phyloP scores from a whole-genome alignment of 2,888 invertebrate species.

The Geophilus truncorum region DNA sequence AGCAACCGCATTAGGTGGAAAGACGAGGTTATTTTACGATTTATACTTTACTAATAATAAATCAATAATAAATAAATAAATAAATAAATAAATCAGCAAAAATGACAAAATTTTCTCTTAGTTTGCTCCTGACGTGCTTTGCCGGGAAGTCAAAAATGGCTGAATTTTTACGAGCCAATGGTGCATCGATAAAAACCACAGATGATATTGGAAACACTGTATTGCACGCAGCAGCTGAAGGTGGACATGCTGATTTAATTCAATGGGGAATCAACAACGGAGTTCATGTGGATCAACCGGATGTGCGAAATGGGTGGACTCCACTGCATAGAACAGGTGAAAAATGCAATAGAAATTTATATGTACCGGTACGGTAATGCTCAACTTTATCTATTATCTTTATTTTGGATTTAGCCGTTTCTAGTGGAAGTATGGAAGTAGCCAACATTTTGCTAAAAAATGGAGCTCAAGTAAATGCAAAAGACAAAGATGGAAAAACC shows the following conservation, averaged over 20 bases:
- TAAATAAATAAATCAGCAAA: neutral
- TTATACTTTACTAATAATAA: too few relatives aligned
- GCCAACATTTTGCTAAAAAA: conserved; percentile 3
- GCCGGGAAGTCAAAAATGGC: conserved; percentile 14
- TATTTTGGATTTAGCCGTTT: conserved; percentile 25
- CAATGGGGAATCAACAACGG: conserved; percentile 16
- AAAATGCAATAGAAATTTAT: neutral
- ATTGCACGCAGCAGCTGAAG: conserved; percentile 33
- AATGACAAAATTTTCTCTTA: neutral
- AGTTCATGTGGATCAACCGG: neutral
- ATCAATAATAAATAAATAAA: too few relatives aligned
- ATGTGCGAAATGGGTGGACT: conserved; percentile 28
- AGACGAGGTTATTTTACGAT: neutral
- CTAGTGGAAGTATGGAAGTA: conserved; percentile 15
- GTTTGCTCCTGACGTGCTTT: neutral
- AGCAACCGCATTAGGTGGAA: neutral
- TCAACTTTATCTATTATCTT: neutral
- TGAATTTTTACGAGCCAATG: neutral
- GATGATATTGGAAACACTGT: neutral
- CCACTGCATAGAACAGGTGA: conserved; percentile 29
- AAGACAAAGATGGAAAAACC: conserved; percentile 8
- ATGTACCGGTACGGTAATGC: too few relatives aligned
- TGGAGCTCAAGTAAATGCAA: conserved; percentile 28
- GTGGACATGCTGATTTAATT: neutral
- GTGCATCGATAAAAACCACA: neutral